Percentiles rank a stretch among this genome's conserved stretches.
phyloP scores from a whole-genome alignment of 1,140 invertebrate species.

The Agraylea sexmaculata region DNA sequence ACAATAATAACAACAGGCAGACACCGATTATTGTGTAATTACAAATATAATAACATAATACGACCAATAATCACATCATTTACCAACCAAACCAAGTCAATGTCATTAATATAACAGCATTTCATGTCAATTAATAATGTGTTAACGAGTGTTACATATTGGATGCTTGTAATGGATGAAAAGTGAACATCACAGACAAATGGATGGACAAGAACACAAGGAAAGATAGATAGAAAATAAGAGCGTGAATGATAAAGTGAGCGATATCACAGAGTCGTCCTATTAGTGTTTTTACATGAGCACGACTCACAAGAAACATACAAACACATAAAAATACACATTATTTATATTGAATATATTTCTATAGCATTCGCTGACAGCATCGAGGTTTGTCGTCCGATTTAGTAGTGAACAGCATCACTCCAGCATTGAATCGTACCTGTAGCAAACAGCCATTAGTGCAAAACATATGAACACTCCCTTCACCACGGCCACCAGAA shows the following conservation, averaged over 20 bases:
- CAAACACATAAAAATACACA: neutral
- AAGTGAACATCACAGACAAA: slow-evolving; percentile 18
- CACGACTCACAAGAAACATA: slow-evolving; percentile 3
- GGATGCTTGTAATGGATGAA: too few species aligned
- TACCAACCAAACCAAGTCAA: too few species aligned
- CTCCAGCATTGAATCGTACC: slow-evolving; percentile 50
- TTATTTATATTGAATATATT: neutral
- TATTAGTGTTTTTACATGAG: neutral
- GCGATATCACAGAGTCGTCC: slow-evolving; percentile 7
- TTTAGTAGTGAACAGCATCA: neutral
- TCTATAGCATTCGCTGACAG: slow-evolving; percentile 14
- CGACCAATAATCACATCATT: too few species aligned
- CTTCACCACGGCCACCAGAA: slow-evolving; percentile 83
- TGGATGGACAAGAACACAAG: slow-evolving; percentile 5
- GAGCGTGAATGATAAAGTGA: slow-evolving; percentile 3
- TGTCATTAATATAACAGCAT: too few species aligned
- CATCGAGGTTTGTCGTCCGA: slow-evolving; percentile 16
- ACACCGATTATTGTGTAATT: too few species aligned
- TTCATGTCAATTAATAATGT: too few species aligned
- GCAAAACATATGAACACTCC: slow-evolving; percentile 90
- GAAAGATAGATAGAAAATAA: slow-evolving; percentile 12
- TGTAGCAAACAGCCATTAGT: slow-evolving; percentile 89
- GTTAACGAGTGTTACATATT: too few species aligned
- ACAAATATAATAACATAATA: too few species aligned
- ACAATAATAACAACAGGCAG: too few species aligned